Base-by-base conservation (phyloP, 2,888 invertebrate genomes). In the Chrysolina oricalcia region DNA sequence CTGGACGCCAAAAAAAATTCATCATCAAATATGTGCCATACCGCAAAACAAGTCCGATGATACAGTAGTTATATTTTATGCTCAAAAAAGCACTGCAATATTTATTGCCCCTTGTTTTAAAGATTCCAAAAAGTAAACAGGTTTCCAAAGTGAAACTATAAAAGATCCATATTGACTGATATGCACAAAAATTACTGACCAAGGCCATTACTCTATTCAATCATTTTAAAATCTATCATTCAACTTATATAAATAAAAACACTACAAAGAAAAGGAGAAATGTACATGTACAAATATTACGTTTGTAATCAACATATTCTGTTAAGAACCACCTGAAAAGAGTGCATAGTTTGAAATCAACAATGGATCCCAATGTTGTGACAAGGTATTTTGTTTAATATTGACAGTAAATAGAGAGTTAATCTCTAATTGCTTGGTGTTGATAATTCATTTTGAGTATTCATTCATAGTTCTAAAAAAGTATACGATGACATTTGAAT, bases 161-260 rank as follows among this genome's bases (percentile, higher is more conserved):
- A 35, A 62, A 62, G 21, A 62, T 23, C 15, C 15, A 15, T 43
- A 43, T 15, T 3, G 13, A 15, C 43, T 43, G 8, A 9, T 43
- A 43, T 11, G 15, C 43, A 15, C 43, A 1, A 15, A 15, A 15
- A 43, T 4, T 11, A 21, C 11, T 5, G 19, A 53, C 17, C 13
- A n/a, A 15, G 21, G 11, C 11, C 21, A 53, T 19, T 53, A 53
- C 53, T 17, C 40, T 50, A 75, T 72, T 75, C 74, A 74, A 17
- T 72, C 77, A 78, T 64, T 72, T 48, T 71, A 74, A 68, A 74
- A 78, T 75, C 73, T 76, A 77, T 76, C 77, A 79, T 73, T 78
- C 78, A 79, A 78, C 78, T 77, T 72, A 79, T 74, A 78, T 75
- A 80, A 79, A 77, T 80, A 79, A 76, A 76, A 75, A 78, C 35